Evolutionary conservation across 2,888 invertebrate genomes (phyloP).

Genomic region (Suillia variegata): DNA sequence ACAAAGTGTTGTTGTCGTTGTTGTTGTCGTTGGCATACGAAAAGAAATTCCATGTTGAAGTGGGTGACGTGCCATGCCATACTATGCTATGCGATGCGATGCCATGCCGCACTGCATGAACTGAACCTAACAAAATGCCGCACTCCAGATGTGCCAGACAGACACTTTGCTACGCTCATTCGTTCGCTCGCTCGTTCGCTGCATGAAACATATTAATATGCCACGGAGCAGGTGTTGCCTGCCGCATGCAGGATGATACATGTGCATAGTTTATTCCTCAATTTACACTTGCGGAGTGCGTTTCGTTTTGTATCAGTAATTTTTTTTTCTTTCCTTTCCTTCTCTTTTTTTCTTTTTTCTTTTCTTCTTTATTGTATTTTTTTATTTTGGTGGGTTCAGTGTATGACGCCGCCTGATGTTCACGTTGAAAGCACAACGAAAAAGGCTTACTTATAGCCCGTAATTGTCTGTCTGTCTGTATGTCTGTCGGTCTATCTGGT

Average conservation of each 20-base stretch:
- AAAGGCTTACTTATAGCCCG: too few relatives aligned
- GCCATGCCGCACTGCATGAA: too few relatives aligned
- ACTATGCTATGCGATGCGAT: too few relatives aligned
- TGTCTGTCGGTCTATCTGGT: neutral
- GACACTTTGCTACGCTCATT: too few relatives aligned
- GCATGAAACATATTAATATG: constrained; percentile 5
- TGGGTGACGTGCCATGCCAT: too few relatives aligned
- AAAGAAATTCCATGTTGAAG: neutral
- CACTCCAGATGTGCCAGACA: neutral
- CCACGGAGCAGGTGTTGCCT: neutral
- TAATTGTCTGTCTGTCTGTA: constrained; percentile 20
- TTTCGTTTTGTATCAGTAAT: neutral
- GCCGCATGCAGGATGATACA: neutral
- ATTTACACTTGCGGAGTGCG: constrained; percentile 2
- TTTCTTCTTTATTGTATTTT: too few relatives aligned
- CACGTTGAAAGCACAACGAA: too few relatives aligned
- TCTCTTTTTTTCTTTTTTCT: too few relatives aligned
- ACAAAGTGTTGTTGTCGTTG: too few relatives aligned
- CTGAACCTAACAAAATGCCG: neutral
- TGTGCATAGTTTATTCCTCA: constrained; percentile 3
- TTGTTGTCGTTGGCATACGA: too few relatives aligned
- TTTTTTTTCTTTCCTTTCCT: neutral
- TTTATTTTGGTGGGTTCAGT: too few relatives aligned
- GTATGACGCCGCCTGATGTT: too few relatives aligned
- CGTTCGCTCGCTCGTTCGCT: neutral